A percentile compares a stretch with the other conserved stretches of the same genome.
Evolutionary conservation across 2,888 invertebrate genomes (phyloP).

Genomic region (Melanostoma mellinum): DNA sequence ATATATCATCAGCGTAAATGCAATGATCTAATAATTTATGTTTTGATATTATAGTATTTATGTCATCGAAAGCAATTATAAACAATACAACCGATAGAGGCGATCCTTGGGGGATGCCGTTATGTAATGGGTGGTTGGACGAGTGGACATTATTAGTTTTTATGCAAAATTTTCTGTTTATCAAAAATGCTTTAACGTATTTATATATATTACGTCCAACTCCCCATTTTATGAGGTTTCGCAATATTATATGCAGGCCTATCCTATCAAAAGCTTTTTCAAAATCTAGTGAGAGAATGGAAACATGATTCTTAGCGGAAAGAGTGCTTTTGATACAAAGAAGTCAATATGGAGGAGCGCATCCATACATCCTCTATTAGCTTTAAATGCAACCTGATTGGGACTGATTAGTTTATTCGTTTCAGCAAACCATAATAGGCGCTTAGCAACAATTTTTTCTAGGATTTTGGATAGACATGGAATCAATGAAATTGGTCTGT

Average conservation of each 20-base stretch:
- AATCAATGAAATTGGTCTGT: not conserved
- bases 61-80: no score
- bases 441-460: conserved; percentile 2
- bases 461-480: conserved; percentile 6
- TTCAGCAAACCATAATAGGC: conserved; percentile 1
- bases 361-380: no score
- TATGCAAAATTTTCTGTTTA: no score
- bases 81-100: no score
- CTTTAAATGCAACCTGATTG: no score
- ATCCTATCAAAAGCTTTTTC: conserved; percentile 1
- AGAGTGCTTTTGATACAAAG: conserved; percentile 1
- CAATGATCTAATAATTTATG: not conserved
- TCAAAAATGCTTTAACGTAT: not conserved
- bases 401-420: no score
- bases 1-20: no score
- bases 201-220: not conserved
- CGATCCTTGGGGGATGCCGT: no score
- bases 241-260: not conserved
- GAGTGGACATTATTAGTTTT: not conserved
- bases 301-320: not conserved
- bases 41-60: not conserved
- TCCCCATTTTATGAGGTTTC: not conserved
- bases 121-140: not conserved
- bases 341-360: no score
- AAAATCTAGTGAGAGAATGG: not conserved